Conservation (phyloP, 2,888 invertebrate species). For the Coelinius sp. region DNA sequence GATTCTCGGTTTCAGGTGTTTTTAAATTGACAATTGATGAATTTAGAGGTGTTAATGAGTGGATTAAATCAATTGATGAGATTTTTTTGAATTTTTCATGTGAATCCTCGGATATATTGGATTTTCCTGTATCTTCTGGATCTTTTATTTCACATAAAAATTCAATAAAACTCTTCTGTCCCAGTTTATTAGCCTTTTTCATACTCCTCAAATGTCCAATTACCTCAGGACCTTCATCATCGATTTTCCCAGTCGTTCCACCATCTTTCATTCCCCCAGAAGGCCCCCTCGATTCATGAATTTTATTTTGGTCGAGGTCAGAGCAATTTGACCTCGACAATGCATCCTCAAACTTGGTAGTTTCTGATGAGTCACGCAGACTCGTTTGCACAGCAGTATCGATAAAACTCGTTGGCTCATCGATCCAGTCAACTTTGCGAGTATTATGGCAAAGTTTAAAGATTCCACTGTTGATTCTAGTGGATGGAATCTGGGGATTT, state of each 20-base stretch:
- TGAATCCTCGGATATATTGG: slow-evolving; percentile 5
- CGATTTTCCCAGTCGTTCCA: background rate
- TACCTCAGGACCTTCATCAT: background rate
- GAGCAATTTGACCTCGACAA: slow-evolving; percentile 30
- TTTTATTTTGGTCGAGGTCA: slow-evolving; percentile 44
- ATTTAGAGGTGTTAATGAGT: too few species aligned
- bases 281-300: slow-evolving; percentile 32
- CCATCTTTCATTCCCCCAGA: slow-evolving; percentile 24
- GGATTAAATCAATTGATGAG: background rate
- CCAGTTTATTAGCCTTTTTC: background rate
- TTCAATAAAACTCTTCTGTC: slow-evolving; percentile 38
- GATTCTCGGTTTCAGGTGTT: background rate
- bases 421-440: background rate
- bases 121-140: background rate
- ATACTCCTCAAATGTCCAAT: background rate
- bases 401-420: slow-evolving; percentile 13
- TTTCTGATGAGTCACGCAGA: slow-evolving; percentile 28
- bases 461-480: slow-evolving; percentile 38
- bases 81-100: background rate
- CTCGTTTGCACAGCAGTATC: slow-evolving; percentile 15
- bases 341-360: background rate
- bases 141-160: slow-evolving; percentile 35
- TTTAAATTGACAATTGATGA: background rate
- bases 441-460: slow-evolving; percentile 47
- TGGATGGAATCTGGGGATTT: slow-evolving; percentile 37